phyloP scores from a whole-genome alignment of 2,113 vertebrate genomes.

The Murina feae region DNA sequence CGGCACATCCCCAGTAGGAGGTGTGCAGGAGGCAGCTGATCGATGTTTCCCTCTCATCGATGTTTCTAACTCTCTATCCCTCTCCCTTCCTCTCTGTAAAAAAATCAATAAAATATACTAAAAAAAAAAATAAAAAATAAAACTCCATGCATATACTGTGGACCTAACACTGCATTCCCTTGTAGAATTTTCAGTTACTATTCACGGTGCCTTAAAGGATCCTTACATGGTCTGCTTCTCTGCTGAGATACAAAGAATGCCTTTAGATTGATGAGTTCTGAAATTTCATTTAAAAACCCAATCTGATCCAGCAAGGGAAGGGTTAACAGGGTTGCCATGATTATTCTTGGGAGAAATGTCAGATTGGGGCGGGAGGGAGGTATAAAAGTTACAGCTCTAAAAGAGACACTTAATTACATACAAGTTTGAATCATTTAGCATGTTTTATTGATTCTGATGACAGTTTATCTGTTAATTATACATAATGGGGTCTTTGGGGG shows the following conservation, averaged over 20 bases:
- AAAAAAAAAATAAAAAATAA: too few species aligned
- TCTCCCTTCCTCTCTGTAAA: too few species aligned
- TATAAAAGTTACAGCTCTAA: conserved; percentile 78
- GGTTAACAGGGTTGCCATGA: conserved; percentile 73
- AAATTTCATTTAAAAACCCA: conserved; percentile 54
- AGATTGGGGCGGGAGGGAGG: conserved; percentile 54
- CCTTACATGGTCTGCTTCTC: neutral
- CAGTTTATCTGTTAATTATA: conserved; percentile 87
- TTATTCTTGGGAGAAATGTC: conserved; percentile 78
- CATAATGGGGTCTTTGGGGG: conserved; percentile 83
- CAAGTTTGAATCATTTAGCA: conserved; percentile 87
- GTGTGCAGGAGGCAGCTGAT: too few species aligned
- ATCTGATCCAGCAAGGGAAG: conserved; percentile 64
- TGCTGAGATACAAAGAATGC: neutral
- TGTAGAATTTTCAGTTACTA: neutral
- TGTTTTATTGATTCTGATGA: conserved; percentile 86
- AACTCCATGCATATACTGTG: neutral
- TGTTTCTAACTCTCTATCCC: too few species aligned
- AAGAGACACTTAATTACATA: conserved; percentile 85
- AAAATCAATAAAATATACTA: too few species aligned
- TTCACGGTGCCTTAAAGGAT: neutral
- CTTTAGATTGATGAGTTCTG: conserved; percentile 17
- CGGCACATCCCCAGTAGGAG: too few species aligned
- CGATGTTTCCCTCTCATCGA: too few species aligned
- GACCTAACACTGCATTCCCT: neutral